A percentile compares a stretch with the other conserved stretches of the same genome.
phyloP scores from a whole-genome alignment of 1,140 invertebrate species.

The Eriosoma lanigerum region DNA sequence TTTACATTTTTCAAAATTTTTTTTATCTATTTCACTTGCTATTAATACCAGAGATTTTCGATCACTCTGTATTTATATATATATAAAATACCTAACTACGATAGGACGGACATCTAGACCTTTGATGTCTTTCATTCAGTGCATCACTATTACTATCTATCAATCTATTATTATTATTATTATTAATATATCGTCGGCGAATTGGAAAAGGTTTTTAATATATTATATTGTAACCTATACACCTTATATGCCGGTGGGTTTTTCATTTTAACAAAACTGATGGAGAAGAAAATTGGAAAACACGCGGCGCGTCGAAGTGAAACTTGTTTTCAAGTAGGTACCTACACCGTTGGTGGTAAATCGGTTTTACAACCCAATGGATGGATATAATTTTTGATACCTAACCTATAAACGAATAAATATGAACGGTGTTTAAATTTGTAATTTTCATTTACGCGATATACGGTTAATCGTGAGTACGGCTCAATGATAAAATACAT shows the following conservation, averaged over 20 bases:
- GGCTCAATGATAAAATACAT: too few relatives aligned
- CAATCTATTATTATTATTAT: neutral
- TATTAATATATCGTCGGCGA: neutral
- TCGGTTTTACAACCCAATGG: neutral
- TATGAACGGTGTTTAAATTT: neutral
- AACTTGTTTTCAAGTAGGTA: neutral
- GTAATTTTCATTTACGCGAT: neutral
- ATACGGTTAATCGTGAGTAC: neutral
- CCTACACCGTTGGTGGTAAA: slow-evolving; percentile 6
- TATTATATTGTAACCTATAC: neutral
- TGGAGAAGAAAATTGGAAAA: slow-evolving; percentile 36
- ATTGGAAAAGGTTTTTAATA: neutral
- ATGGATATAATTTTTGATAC: neutral
- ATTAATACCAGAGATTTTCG: too few relatives aligned
- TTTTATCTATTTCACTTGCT: too few relatives aligned
- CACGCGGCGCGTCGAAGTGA: neutral
- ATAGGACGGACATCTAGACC: too few relatives aligned
- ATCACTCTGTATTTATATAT: too few relatives aligned
- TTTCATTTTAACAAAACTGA: neutral
- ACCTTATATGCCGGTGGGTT: neutral
- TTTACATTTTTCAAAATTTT: too few relatives aligned
- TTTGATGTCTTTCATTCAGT: too few relatives aligned
- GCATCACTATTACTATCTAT: too few relatives aligned
- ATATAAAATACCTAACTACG: too few relatives aligned
- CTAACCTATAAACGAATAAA: neutral